Conservation (phyloP, 2,797 vertebrate species). For the Parauchenoglanis punctatus region DNA sequence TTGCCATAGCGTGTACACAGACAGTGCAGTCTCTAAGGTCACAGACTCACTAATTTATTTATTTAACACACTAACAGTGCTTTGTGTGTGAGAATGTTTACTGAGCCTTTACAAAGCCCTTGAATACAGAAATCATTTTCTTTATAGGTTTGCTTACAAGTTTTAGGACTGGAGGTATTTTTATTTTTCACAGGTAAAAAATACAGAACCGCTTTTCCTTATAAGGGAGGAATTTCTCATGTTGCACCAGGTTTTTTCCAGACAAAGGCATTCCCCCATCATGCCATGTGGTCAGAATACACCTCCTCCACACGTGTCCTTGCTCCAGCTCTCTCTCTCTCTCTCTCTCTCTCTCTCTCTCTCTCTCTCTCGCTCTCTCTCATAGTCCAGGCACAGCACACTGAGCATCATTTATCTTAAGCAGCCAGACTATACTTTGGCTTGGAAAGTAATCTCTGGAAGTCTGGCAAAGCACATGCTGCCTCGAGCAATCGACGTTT, state of each 20-base stretch:
- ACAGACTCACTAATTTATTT: not conserved
- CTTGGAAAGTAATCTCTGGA: not conserved
- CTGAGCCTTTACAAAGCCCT: not conserved
- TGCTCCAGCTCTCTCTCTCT: constrained; percentile 8
- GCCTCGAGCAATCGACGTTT: not conserved
- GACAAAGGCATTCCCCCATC: constrained; percentile 20
- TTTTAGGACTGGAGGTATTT: not conserved
- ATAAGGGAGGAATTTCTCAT: not conserved
- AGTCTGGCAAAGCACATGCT: constrained; percentile 23
- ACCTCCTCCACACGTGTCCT: constrained; percentile 18
- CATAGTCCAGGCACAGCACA: constrained; percentile 44
- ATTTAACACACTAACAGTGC: not conserved
- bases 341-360: not conserved
- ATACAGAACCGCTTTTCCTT: not conserved
- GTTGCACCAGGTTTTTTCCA: constrained; percentile 32
- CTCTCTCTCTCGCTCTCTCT: constrained; percentile 3
- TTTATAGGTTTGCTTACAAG: not conserved
- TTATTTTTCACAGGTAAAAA: not conserved
- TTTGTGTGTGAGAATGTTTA: not conserved
- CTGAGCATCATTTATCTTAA: constrained; percentile 18
- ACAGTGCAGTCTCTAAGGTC: constrained; percentile 7
- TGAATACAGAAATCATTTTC: not conserved
- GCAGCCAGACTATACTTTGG: constrained; percentile 11
- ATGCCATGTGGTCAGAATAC: constrained; percentile 25
- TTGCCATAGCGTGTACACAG: not conserved